Evolutionary conservation across 2,113 vertebrate species (phyloP).

Genomic region (Charina bottae): DNA sequence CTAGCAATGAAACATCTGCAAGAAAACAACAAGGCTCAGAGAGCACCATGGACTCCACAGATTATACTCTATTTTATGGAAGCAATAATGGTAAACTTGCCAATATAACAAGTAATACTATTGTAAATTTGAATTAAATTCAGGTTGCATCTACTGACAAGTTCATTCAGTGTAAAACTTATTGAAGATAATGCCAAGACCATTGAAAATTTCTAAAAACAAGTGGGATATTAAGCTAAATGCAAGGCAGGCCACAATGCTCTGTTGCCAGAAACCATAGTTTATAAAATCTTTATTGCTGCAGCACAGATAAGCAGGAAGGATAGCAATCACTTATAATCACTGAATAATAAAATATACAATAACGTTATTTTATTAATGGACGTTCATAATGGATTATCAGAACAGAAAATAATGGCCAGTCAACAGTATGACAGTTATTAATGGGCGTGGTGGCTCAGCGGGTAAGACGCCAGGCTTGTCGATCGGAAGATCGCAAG

Average conservation of each 20-base stretch:
- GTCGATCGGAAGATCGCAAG: no score
- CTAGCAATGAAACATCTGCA: no score
- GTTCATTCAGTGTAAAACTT: neutral
- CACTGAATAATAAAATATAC: neutral
- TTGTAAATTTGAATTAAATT: neutral
- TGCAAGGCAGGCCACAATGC: neutral
- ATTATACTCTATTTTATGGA: neutral
- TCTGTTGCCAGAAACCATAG: neutral
- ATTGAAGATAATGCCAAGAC: neutral
- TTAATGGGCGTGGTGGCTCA: neutral
- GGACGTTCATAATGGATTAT: neutral
- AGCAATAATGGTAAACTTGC: neutral
- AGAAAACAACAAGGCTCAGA: no score
- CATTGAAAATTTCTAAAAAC: neutral
- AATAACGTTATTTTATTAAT: neutral
- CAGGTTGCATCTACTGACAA: neutral
- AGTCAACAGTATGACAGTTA: neutral
- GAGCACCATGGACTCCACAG: no score
- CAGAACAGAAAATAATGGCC: neutral
- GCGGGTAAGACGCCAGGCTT: no score
- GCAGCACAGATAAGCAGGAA: constrained; percentile 8
- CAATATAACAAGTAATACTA: neutral
- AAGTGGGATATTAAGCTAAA: constrained; percentile 2
- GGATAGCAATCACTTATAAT: neutral
- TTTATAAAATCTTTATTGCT: neutral